These are phyloP conservation scores for Apotomis turbidana DNA, from an alignment of 2,888 invertebrate genomes.

Conservation along the genomic window DNA sequence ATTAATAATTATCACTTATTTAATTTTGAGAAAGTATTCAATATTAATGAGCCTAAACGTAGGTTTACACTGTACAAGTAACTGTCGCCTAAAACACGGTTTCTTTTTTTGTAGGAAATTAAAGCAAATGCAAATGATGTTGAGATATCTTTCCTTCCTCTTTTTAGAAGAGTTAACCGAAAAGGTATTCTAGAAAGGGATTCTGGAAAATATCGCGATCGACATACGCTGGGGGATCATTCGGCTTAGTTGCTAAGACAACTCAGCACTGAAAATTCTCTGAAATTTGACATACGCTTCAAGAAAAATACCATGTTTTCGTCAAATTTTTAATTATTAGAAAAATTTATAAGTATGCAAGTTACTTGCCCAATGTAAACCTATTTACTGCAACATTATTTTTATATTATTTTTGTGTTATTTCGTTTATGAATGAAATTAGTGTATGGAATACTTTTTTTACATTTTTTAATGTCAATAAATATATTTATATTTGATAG, in stretches of 20 bases:
- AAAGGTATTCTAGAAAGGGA: slow-evolving; percentile 17
- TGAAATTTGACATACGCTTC: neutral
- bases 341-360: neutral
- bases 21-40: neutral
- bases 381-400: neutral
- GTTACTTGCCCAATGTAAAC: slow-evolving; percentile 9
- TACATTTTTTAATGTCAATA: slow-evolving; percentile 35
- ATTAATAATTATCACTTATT: neutral
- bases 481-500: slow-evolving; percentile 47
- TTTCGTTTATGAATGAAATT: slow-evolving; percentile 16
- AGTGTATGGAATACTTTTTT: slow-evolving; percentile 26
- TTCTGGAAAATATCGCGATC: neutral
- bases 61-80: slow-evolving; percentile 15
- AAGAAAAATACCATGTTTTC: neutral
- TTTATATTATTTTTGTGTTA: slow-evolving; percentile 7
- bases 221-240: neutral
- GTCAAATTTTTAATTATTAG: neutral
- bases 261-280: slow-evolving; percentile 10
- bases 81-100: no score
- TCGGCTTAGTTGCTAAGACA: slow-evolving; percentile 7
- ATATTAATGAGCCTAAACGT: neutral
- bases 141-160: slow-evolving; percentile 19
- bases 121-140: neutral
- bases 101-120: neutral
- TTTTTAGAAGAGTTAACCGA: slow-evolving; percentile 23